Conservation (phyloP, 2,888 invertebrate genomes). For the Proisotoma minuta region DNA sequence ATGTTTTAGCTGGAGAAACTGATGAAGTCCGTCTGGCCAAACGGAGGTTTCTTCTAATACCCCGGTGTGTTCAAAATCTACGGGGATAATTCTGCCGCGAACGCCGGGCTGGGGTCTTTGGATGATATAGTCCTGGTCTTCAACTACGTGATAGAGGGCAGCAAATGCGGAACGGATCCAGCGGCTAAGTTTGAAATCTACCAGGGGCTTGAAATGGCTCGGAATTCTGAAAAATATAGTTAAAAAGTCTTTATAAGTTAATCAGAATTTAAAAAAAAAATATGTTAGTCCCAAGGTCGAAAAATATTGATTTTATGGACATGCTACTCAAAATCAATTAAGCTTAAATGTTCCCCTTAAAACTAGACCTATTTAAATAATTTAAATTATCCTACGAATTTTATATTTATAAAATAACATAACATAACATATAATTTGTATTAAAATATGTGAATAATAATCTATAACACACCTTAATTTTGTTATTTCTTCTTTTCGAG, state of each 20-base stretch:
- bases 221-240: too few relatives aligned
- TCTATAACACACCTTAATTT: too few relatives aligned
- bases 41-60: background rate
- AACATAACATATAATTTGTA: too few relatives aligned
- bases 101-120: background rate
- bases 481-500: background rate
- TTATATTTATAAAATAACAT: too few relatives aligned
- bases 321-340: too few relatives aligned
- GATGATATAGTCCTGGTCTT: background rate
- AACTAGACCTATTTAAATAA: background rate
- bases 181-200: background rate
- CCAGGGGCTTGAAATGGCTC: background rate
- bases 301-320: too few relatives aligned
- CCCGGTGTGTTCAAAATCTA: conserved; percentile 9
- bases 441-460: too few relatives aligned
- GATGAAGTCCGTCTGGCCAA: conserved; percentile 15
- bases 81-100: background rate
- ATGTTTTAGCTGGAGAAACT: conserved; percentile 5
- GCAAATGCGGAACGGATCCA: conserved; percentile 11
- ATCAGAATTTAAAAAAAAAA: background rate
- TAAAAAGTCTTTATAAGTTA: background rate
- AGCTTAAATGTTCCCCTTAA: too few relatives aligned
- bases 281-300: background rate
- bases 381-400: too few relatives aligned
- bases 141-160: background rate